Evolutionary conservation across 2,113 vertebrate genomes (phyloP).

Genomic region (Chaetodon auriga): DNA sequence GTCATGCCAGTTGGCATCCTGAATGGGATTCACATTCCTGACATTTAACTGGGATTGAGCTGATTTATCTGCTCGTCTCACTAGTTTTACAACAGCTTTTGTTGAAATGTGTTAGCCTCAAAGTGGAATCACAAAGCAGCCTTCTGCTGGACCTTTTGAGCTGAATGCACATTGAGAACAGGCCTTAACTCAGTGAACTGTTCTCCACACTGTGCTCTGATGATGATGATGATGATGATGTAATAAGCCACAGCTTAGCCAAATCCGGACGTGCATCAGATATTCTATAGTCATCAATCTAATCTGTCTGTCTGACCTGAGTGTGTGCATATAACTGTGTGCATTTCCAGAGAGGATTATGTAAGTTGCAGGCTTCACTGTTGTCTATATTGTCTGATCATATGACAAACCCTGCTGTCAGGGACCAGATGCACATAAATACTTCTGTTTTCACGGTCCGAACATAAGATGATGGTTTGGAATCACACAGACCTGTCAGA

Average conservation of each 20-base stretch:
- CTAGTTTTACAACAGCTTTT: background rate
- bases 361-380: background rate
- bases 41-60: background rate
- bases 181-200: background rate
- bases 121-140: conserved; percentile 6
- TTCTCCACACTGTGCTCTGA: background rate
- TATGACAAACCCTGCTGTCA: conserved; percentile 33
- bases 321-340: background rate
- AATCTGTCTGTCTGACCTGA: conserved; percentile 12
- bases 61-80: background rate
- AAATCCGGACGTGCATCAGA: conserved; percentile 17
- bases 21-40: conserved; percentile 43
- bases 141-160: background rate
- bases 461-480: conserved; percentile 17
- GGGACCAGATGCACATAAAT: conserved; percentile 18
- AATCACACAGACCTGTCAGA: conserved; percentile 5
- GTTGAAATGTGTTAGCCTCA: background rate
- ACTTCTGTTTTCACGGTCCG: conserved; percentile 25
- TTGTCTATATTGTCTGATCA: conserved; percentile 17
- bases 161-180: background rate
- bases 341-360: conserved; percentile 48
- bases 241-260: background rate
- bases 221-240: conserved; percentile 29
- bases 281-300: conserved; percentile 33
- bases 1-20: conserved; percentile 5